Evolutionary conservation across 2,888 invertebrate genomes (phyloP).

Genomic region (Agrochola macilenta): DNA sequence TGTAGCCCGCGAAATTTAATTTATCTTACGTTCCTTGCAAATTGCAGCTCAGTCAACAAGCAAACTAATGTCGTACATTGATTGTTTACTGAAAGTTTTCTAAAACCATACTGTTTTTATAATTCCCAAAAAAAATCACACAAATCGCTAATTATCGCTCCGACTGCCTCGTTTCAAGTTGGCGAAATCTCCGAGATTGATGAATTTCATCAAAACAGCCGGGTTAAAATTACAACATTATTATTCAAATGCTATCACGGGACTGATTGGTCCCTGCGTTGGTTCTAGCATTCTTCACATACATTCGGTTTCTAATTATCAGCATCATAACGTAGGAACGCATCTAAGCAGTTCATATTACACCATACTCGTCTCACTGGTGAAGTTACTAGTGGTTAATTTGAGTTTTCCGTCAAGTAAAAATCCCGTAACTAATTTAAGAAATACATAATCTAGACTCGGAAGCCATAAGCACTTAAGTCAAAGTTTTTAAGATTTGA

Average conservation of each 20-base stretch:
- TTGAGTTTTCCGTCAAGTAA: slow-evolving; percentile 13
- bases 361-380: not conserved
- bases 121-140: not conserved
- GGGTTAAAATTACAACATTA: not conserved
- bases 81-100: not conserved
- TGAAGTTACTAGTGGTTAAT: not conserved
- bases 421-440: not conserved
- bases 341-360: not conserved
- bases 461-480: too few species aligned
- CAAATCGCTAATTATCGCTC: not conserved
- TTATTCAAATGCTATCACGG: not conserved
- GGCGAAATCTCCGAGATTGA: not conserved
- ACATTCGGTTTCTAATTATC: not conserved
- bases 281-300: not conserved
- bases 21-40: not conserved
- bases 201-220: not conserved
- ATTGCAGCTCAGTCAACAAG: not conserved
- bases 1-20: too few species aligned
- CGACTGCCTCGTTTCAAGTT: not conserved
- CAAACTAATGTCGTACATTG: not conserved
- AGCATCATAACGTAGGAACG: not conserved
- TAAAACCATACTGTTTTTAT: not conserved
- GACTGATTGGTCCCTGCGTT: too few species aligned
- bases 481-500: too few species aligned
- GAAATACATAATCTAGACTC: slow-evolving; percentile 6